Base-by-base conservation (phyloP, 2,888 invertebrate genomes). In the Synanthedon andrenaeformis region DNA sequence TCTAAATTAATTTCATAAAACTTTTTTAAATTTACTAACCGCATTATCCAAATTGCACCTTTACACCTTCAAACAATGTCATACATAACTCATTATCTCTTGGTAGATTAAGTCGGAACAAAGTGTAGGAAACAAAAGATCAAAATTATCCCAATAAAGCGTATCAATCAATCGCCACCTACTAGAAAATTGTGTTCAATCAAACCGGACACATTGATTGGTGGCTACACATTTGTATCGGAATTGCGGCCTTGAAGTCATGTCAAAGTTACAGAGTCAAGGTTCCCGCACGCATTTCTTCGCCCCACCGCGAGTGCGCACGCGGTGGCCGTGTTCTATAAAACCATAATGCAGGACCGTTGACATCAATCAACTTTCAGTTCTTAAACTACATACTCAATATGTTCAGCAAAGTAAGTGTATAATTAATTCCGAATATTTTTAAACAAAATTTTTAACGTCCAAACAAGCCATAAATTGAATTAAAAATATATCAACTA, bases 361-460 rank as follows among this genome's bases (percentile, higher is more conserved):
- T 74, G 70, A 74, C 70, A 81, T 71, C 71, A 80, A 79, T 80
- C 75, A 70, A 69, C 68, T 66, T 63, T 65, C 60, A 66, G 67
- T 72, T 69, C 68, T 72, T 65, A 65, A 65, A 71, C 69, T 62
- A 68, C 63, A 72, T 69, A 73, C 63, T 62, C 71, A 77, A 72
- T 65, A 80, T 80, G 80, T 78, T 78, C 69, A 77, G 73, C 71
- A 79, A 79, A 79, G 80, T 80, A 57, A 77, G 80, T 76, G 52
- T 41, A 42, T 45, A 42, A 17, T 42, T 35, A 35, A 35, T 35
- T 35, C 10, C 8, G 35, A 35, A 35, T 35, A 10, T 35, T 23
- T 41, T n/a, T 41, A n/a, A 41, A 23, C 41, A 50, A 50, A 50
- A 12, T 17, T 45, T 2, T 6, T 2, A 45, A 45, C n/a, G 3